These are phyloP conservation scores for Montipora capricornis DNA, from an alignment of 64 coral and sea anemone genomes.

Conservation along the genomic window DNA sequence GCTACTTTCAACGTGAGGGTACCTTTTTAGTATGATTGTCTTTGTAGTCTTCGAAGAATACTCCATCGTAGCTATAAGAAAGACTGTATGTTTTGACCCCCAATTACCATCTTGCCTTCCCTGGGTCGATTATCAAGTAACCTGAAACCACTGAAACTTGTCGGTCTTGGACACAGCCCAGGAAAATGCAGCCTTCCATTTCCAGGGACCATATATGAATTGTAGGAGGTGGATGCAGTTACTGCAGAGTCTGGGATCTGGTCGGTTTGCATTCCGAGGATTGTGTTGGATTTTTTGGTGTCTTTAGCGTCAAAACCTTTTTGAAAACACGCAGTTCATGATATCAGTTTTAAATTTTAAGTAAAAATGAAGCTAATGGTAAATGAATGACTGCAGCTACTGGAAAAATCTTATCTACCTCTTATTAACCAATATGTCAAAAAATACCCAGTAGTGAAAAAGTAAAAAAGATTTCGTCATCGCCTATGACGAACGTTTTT, in stretches of 20 bases:
- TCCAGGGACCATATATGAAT: background rate
- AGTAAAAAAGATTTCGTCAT: no score
- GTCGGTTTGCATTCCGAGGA: no score
- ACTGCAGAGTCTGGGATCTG: conserved; percentile 38
- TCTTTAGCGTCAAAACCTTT: conserved; percentile 26
- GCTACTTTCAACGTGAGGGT: background rate
- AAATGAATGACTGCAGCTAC: no score
- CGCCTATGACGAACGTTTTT: no score
- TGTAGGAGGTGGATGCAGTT: conserved; percentile 53
- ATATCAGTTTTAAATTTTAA: no score
- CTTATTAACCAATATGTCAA: no score
- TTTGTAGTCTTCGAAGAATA: conserved; percentile 64
- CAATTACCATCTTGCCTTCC: conserved; percentile 34
- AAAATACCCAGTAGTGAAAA: no score
- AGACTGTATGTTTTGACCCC: conserved; percentile 43
- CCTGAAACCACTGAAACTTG: conserved; percentile 52
- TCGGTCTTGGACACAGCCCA: background rate
- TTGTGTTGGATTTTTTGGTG: background rate
- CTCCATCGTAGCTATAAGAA: conserved; percentile 24
- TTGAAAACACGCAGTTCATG: background rate
- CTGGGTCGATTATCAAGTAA: conserved; percentile 27
- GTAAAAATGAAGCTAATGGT: no score
- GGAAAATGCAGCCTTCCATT: conserved; percentile 48
- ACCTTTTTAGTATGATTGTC: conserved; percentile 38
- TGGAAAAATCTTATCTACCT: no score